A percentile compares a stretch with the other conserved stretches of the same genome.
phyloP scores from a whole-genome alignment of 2,888 invertebrate species.

The Fragum fragum region DNA sequence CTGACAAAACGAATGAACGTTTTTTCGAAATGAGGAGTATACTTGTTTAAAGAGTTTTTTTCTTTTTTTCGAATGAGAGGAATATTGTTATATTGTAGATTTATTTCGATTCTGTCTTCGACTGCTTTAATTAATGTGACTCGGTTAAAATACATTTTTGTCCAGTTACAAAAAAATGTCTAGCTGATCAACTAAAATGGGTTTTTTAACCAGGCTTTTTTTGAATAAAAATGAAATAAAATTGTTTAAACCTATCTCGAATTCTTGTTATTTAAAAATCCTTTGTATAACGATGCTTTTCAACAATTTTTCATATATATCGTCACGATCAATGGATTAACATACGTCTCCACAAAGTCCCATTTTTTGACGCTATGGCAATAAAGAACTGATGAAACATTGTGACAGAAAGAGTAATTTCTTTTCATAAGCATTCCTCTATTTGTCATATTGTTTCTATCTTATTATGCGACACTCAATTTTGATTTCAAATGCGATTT shows the following conservation, averaged over 20 bases:
- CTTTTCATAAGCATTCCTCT: no score
- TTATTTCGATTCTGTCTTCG: not conserved
- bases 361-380: no score
- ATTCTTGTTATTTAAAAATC: no score
- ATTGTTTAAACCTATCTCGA: not conserved
- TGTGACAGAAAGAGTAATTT: no score
- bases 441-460: no score
- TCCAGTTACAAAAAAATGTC: not conserved
- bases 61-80: not conserved
- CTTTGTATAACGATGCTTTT: no score
- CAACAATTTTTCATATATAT: no score
- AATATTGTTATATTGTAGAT: not conserved
- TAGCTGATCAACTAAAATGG: not conserved
- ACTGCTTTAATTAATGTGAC: not conserved
- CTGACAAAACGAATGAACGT: not conserved
- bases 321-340: no score
- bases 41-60: not conserved
- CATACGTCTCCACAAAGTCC: no score
- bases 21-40: not conserved
- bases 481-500: not conserved
- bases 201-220: constrained; percentile 5
- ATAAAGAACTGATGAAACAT: no score
- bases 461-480: no score
- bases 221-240: constrained; percentile 6
- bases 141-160: not conserved